Evolutionary conservation across 2,888 invertebrate species (phyloP).

Genomic region (Polydrusus tereticollis): DNA sequence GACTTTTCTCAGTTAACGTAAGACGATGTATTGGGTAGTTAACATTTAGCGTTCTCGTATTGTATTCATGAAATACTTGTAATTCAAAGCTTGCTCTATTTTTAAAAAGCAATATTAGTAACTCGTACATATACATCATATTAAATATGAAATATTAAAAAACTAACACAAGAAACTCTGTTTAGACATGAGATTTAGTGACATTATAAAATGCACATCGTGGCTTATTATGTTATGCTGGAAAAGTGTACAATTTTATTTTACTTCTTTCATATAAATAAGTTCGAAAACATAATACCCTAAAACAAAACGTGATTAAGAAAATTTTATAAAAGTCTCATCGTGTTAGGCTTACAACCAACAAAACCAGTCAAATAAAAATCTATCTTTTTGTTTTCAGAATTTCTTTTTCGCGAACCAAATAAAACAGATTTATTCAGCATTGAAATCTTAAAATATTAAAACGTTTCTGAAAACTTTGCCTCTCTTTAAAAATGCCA

Average conservation of each 20-base stretch:
- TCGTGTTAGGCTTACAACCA: conserved; percentile 3
- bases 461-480: conserved; percentile 16
- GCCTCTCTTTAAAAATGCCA: neutral
- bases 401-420: conserved; percentile 8
- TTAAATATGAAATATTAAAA: too few species aligned
- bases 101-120: too few species aligned
- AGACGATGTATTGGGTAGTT: too few species aligned
- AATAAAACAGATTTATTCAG: conserved; percentile 26
- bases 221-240: neutral
- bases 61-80: too few species aligned
- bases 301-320: neutral
- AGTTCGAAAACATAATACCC: neutral
- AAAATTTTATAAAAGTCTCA: neutral
- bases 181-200: too few species aligned
- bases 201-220: neutral
- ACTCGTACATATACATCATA: too few species aligned
- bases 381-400: neutral
- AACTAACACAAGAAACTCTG: too few species aligned
- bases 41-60: too few species aligned
- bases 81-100: too few species aligned
- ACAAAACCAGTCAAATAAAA: neutral
- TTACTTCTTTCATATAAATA: neutral
- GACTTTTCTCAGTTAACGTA: too few species aligned
- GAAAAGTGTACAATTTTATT: neutral
- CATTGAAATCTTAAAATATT: conserved; percentile 23